phyloP scores from a whole-genome alignment of 2,888 invertebrate species.

The Proisotoma minuta region DNA sequence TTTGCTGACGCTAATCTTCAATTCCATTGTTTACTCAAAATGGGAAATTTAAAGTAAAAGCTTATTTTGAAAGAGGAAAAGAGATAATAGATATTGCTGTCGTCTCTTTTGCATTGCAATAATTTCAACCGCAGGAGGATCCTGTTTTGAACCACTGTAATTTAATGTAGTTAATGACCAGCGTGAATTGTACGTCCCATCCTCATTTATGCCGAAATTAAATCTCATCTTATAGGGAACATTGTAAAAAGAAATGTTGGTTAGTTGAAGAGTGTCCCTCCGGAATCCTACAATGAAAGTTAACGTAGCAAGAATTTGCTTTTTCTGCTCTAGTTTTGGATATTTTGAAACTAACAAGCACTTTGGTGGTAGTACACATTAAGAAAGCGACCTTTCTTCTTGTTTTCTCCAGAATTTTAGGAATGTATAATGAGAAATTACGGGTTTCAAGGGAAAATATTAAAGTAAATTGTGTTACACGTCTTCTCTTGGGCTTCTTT shows the following conservation, averaged over 20 bases:
- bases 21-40: too few species aligned
- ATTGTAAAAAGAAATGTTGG: constrained; percentile 12
- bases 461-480: constrained; percentile 24
- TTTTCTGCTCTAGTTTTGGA: background rate
- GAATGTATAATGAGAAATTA: constrained; percentile 30
- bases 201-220: constrained; percentile 24
- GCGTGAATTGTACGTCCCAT: constrained; percentile 13
- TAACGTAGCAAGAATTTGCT: too few species aligned
- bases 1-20: too few species aligned
- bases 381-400: constrained; percentile 12
- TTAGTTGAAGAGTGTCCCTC: background rate
- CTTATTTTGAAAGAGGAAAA: too few species aligned
- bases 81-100: too few species aligned
- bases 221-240: constrained; percentile 3
- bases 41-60: too few species aligned
- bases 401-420: background rate
- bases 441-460: constrained; percentile 30
- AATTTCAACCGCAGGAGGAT: too few species aligned
- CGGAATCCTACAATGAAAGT: constrained; percentile 13
- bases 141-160: background rate
- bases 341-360: background rate
- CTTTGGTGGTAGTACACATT: background rate
- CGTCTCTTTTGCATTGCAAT: too few species aligned
- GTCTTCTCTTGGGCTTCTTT: background rate
- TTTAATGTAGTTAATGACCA: constrained; percentile 17